These are phyloP conservation scores for Toxonevra muliebris DNA, from an alignment of 2,888 invertebrate genomes.

Conservation along the genomic window DNA sequence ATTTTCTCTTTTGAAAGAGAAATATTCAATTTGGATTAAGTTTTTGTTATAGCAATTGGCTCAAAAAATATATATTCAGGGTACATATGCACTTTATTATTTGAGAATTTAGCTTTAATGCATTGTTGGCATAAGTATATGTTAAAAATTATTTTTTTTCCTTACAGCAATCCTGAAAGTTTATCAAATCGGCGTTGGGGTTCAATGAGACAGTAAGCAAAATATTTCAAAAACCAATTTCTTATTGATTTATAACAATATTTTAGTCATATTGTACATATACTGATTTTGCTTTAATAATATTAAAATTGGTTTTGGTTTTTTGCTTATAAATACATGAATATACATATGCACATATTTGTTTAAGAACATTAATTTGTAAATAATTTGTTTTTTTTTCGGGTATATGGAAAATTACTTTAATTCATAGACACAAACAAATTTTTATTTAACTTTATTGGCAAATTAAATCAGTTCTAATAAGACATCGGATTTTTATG, in stretches of 20 bases:
- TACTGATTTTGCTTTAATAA: constrained; percentile 8
- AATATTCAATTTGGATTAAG: too few species aligned
- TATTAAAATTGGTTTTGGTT: constrained; percentile 30
- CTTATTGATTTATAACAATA: constrained; percentile 16
- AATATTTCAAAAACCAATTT: constrained; percentile 36
- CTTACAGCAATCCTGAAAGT: constrained; percentile 69
- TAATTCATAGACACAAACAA: too few species aligned
- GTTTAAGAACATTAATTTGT: not conserved
- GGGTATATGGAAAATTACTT: too few species aligned
- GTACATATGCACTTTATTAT: too few species aligned
- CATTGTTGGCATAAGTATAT: too few species aligned
- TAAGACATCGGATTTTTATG: too few species aligned
- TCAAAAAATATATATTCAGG: too few species aligned
- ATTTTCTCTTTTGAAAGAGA: too few species aligned
- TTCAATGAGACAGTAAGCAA: constrained; percentile 72
- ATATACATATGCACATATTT: not conserved
- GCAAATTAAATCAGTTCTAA: too few species aligned
- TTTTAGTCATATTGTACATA: not conserved
- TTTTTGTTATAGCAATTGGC: too few species aligned
- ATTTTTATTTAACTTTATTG: too few species aligned
- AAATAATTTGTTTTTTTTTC: not conserved
- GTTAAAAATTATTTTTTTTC: constrained; percentile 38
- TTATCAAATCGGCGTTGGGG: constrained; percentile 73
- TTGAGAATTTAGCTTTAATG: constrained; percentile 3
- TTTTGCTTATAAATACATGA: constrained; percentile 3